Evolutionary conservation across 2,797 vertebrate genomes (phyloP), one percentile per base, ranked within the genome.

Genomic region (Myripristis jacobus): DNA sequence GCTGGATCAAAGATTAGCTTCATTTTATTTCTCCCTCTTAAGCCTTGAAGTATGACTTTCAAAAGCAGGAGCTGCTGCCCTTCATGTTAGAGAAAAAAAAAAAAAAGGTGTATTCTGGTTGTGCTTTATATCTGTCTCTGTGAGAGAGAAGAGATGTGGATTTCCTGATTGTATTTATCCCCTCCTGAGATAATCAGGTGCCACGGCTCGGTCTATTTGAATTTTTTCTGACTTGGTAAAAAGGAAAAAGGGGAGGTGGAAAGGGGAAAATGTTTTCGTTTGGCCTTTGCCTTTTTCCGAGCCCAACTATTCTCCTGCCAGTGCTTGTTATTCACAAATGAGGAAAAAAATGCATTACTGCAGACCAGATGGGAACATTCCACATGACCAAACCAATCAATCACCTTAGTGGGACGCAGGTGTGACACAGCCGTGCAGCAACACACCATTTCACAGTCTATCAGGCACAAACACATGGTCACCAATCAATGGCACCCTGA

Each of bases 361-460:
- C 89, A 88, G 96, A 98, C 95, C 98, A 99, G 98, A 98, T 99
- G 98, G 98, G 97, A 96, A 97, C 97, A 99, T 99, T 99, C 97
- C 98, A 99, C 98, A 99, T 98, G 98, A 99, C 96, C 98, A 98
- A 98, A 98, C 96, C 97, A 98, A 99, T 99, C 98, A 97, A 99
- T 99, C 98, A 98, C 96, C 95, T 94, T 93, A 85, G 95, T 95
- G 96, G 96, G 97, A 96, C 97, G 96, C 98, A 99, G 98, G 97
- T 99, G 98, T 96, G 95, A 94, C 96, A 97, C 98, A 99, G 98
- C 96, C 96, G 96, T 94, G 95, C 95, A 95, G 96, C 96, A 97
- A 97, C 96, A 97, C 98, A 98, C 97, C 97, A 99, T 99, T 99
- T 99, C 98, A 99, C 98, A 99, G 97, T 98, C 98, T 99, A 98